phyloP scores from a whole-genome alignment of 1,140 invertebrate species.

The Battus philenor region DNA sequence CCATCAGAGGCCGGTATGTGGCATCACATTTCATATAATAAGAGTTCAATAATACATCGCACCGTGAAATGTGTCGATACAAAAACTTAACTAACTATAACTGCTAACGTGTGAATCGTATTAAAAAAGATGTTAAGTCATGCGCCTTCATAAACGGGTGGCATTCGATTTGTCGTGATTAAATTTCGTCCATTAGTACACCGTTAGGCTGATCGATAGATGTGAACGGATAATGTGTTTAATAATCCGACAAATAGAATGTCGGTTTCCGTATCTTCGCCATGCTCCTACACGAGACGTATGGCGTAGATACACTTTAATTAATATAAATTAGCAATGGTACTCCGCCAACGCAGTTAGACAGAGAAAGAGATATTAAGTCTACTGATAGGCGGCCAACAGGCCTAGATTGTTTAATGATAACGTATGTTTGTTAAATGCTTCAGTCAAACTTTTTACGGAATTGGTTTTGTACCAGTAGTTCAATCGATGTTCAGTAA shows the following conservation, averaged over 20 bases:
- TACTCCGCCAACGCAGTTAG: background rate
- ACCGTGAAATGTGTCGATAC: conserved; percentile 73
- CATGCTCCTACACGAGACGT: no score
- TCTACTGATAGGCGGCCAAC: no score
- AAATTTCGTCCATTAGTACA: conserved; percentile 72
- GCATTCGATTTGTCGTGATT: conserved; percentile 74
- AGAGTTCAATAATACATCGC: conserved; percentile 71
- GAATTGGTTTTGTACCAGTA: no score
- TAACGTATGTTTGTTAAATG: no score
- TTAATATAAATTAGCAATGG: conserved; percentile 10
- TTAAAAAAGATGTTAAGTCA: conserved; percentile 75
- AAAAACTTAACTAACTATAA: conserved; percentile 75
- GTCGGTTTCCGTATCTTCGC: conserved; percentile 48
- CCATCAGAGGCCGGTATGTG: conserved; percentile 69
- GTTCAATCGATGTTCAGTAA: no score
- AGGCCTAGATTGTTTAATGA: no score
- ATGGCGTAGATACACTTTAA: conserved; percentile 8
- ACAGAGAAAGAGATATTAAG: no score
- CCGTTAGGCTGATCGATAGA: conserved; percentile 59
- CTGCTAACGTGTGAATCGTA: conserved; percentile 74
- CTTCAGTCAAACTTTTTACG: no score
- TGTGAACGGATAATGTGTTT: conserved; percentile 58
- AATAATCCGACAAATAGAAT: conserved; percentile 66
- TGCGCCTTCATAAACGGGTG: conserved; percentile 72
- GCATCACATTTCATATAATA: conserved; percentile 75